These are phyloP conservation scores for Aurelia sp. DNA, from an alignment of 30 jellyfish, hydroid and myxozoan genomes.

Conservation along the genomic window DNA sequence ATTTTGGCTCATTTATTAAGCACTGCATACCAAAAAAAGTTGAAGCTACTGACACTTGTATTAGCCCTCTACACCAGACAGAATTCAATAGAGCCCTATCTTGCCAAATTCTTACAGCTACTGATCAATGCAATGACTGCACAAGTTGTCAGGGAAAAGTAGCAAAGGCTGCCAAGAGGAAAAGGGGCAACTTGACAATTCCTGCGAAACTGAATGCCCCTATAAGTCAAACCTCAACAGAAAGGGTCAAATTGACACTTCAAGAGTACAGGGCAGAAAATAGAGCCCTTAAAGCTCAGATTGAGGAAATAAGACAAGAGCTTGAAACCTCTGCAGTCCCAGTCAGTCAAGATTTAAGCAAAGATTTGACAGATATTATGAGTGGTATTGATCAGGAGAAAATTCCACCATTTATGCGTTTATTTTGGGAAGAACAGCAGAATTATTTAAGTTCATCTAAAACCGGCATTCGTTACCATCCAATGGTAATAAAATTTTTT, in stretches of 20 bases:
- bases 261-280: constrained; percentile 63
- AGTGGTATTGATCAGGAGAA: constrained; percentile 3
- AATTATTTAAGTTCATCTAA: constrained; percentile 17
- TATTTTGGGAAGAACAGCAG: constrained; percentile 72
- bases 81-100: not conserved
- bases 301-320: constrained; percentile 39
- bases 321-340: constrained; percentile 25
- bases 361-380: constrained; percentile 51
- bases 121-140: not conserved
- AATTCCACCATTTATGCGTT: constrained; percentile 76
- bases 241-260: constrained; percentile 32
- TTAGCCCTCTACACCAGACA: too few species aligned
- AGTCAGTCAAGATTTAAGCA: constrained; percentile 17
- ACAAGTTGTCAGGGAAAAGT: not conserved
- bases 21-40: not conserved
- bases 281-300: constrained; percentile 35
- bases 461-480: constrained; percentile 34
- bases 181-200: not conserved
- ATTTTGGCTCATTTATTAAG: not conserved
- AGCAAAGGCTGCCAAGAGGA: constrained; percentile 12
- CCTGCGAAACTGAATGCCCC: constrained; percentile 53
- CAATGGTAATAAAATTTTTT: constrained; percentile 23
- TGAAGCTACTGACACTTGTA: not conserved
- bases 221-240: not conserved
- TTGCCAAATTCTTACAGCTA: not conserved